Base-by-base conservation (phyloP, 2,797 vertebrate species). In the Melanotaenia boesemani region DNA sequence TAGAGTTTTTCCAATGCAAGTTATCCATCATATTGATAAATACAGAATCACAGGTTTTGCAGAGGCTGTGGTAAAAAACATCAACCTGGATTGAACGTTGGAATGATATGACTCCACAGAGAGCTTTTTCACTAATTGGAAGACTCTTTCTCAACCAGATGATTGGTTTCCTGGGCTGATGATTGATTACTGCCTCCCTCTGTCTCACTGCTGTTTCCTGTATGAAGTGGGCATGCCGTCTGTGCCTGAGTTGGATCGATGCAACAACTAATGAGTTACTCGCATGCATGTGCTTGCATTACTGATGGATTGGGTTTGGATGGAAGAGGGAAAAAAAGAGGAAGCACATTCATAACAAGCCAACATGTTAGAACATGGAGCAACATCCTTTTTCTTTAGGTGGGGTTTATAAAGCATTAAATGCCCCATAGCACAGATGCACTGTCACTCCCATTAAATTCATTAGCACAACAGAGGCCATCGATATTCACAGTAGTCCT, bases 81-180 rank as follows among this genome's bases (percentile, higher is more conserved):
- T 57, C n/a, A 4, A 61, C 56, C 79, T 54, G 46, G 76, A 79
- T 72, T 82, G 67, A 85, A 85, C 30, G 11, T 24, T 64, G 71
- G 73, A 81, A 72, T 70, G 57, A 67, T 72, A 75, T 60, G 54
- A 79, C 81, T 79, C 84, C 79, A 63, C 65, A 44, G 79, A 88
- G 79, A 66, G 88, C 84, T 82, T 88, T 92, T 73, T 72, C 57
- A 9, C 86, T 94, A 92, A 92, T 91, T 95, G 88, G 86, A 88
- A 78, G 74, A 83, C 79, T 72, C 71, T 66, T 88, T 89, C 65
- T 82, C 66, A 74, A 88, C 83, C 37, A 84, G 81, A 82, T 89
- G 89, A 91, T 89, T 91, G 80, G 87, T 91, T 93, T 90, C 84
- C 86, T 65, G 69, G 70, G 72, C 79, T 58, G 64, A 76, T 89